Evolutionary conservation across 2,888 invertebrate species (phyloP).

Genomic region (Pecten maximus): DNA sequence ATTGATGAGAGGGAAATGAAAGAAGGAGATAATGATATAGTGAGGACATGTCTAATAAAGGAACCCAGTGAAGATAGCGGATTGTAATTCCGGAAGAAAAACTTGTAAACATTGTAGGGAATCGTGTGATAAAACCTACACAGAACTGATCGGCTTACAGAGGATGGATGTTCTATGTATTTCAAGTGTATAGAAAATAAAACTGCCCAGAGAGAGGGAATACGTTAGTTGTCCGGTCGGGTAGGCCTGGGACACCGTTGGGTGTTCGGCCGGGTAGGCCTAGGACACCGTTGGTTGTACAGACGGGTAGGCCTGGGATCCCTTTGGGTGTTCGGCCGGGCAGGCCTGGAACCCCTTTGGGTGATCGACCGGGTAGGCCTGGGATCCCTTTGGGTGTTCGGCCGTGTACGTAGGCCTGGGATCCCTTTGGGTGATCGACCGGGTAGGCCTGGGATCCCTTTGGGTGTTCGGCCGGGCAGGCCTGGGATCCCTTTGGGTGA

Average conservation of each 20-base stretch:
- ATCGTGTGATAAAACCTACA: neutral
- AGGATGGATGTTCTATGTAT: neutral
- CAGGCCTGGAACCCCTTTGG: neutral
- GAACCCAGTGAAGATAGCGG: conserved; percentile 14
- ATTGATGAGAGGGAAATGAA: conserved; percentile 7
- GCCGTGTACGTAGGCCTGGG: too few species aligned
- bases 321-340: neutral
- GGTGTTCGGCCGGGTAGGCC: too few species aligned
- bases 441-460: too few species aligned
- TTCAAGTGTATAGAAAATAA: neutral
- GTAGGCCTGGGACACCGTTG: too few species aligned
- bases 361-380: too few species aligned
- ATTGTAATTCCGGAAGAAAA: conserved; percentile 31
- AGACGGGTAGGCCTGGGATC: too few species aligned
- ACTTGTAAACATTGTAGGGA: conserved; percentile 20
- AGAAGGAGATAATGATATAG: neutral
- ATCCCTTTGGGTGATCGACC: too few species aligned
- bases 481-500: too few species aligned
- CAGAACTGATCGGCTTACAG: neutral
- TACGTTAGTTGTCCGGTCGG: neutral
- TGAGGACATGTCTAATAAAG: conserved; percentile 20
- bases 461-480: too few species aligned
- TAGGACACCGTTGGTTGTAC: too few species aligned
- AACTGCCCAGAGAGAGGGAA: neutral
- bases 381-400: too few species aligned